These are phyloP conservation scores for Drosophila repletoides DNA, from an alignment of 1,140 invertebrate species.

Conservation along the genomic window DNA sequence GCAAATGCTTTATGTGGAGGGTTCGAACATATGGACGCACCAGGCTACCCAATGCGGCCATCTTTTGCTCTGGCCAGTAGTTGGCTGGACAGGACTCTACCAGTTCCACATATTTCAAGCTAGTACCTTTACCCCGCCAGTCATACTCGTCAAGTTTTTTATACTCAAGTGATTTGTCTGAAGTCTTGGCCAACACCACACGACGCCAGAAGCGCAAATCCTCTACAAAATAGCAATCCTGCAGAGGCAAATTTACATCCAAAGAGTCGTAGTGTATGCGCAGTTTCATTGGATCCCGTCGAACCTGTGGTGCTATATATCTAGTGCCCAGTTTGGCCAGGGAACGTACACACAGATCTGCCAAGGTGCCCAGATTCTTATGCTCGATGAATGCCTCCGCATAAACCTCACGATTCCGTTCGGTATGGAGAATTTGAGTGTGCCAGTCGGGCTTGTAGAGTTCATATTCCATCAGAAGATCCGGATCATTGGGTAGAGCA, in stretches of 20 bases:
- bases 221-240: conserved; percentile 55
- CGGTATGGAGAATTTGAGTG: conserved; percentile 35
- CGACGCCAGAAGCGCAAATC: conserved; percentile 58
- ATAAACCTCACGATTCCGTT: conserved; percentile 41
- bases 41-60: conserved; percentile 37
- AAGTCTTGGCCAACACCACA: conserved; percentile 59
- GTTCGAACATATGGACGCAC: conserved; percentile 35
- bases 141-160: conserved; percentile 49
- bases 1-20: conserved; percentile 62
- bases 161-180: conserved; percentile 33
- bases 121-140: conserved; percentile 60
- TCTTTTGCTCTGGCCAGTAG: conserved; percentile 53
- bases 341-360: conserved; percentile 53
- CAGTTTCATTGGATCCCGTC: conserved; percentile 41
- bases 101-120: conserved; percentile 70
- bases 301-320: conserved; percentile 15
- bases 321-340: conserved; percentile 36
- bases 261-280: conserved; percentile 63
- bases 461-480: conserved; percentile 30
- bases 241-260: conserved; percentile 56
- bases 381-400: conserved; percentile 61
- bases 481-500: conserved; percentile 56
- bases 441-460: conserved; percentile 41
- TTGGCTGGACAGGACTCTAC: conserved; percentile 59
- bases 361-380: conserved; percentile 46